A percentile compares a stretch with the other conserved stretches of the same genome.
Evolutionary conservation across 2,797 vertebrate genomes (phyloP).

Genomic region (Botia almorhae): DNA sequence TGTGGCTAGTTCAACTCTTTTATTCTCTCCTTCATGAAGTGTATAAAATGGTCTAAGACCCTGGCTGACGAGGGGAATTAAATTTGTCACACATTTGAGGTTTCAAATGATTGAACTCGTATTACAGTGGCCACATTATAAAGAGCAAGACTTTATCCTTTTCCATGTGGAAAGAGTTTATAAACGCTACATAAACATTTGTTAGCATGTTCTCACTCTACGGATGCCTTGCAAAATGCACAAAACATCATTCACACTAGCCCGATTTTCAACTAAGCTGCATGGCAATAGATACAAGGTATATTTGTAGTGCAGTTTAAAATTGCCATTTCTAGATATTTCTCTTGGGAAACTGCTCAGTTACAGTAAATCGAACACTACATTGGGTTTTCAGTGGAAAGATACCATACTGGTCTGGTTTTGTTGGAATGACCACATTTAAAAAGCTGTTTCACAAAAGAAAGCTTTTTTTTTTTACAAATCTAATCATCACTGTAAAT

Average conservation of each 20-base stretch:
- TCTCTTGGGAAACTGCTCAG: slow-evolving; percentile 12
- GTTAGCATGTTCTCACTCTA: background rate
- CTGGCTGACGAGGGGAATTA: slow-evolving; percentile 1
- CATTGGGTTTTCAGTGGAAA: slow-evolving; percentile 25
- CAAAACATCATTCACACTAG: slow-evolving; percentile 6
- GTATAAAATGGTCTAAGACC: slow-evolving; percentile 38
- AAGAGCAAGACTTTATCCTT: background rate
- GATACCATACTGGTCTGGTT: slow-evolving; percentile 19
- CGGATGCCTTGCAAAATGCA: background rate
- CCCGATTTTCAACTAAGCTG: slow-evolving; percentile 7
- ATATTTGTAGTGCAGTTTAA: slow-evolving; percentile 37
- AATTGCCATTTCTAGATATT: background rate
- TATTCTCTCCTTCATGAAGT: slow-evolving; percentile 13
- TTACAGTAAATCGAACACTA: slow-evolving; percentile 26
- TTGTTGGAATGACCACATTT: slow-evolving; percentile 21
- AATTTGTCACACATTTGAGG: slow-evolving; percentile 40
- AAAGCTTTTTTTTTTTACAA: background rate
- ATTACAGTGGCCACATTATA: slow-evolving; percentile 7
- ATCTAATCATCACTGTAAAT: background rate
- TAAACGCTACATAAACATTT: slow-evolving; percentile 18
- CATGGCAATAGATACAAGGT: background rate
- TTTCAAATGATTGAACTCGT: slow-evolving; percentile 39
- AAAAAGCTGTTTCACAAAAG: slow-evolving; percentile 6
- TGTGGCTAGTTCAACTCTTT: slow-evolving; percentile 14
- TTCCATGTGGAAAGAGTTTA: background rate